phyloP scores from a whole-genome alignment of 2,888 invertebrate species.

The Pseudococcus viburni region DNA sequence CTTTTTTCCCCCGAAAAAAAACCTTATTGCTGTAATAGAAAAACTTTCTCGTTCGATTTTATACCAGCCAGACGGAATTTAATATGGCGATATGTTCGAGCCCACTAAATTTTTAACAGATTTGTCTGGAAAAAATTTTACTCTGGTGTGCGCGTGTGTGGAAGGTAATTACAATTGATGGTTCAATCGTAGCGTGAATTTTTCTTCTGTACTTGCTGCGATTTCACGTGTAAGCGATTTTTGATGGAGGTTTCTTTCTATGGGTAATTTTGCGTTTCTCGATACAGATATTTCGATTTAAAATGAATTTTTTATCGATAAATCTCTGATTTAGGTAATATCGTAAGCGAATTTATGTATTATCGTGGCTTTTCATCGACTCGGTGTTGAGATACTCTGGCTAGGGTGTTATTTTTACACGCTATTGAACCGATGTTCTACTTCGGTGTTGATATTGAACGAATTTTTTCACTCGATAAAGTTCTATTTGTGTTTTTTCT shows the following conservation, averaged over 20 bases:
- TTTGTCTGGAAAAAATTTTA: background rate
- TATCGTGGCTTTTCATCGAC: background rate
- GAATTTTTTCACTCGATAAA: constrained; percentile 15
- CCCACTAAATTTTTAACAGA: no score
- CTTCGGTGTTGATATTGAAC: background rate
- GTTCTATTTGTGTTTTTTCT: background rate
- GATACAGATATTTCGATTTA: background rate
- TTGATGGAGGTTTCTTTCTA: background rate
- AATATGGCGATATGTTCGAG: background rate
- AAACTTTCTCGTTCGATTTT: constrained; percentile 41
- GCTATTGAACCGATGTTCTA: background rate
- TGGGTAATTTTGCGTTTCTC: background rate
- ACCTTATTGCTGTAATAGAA: constrained; percentile 29
- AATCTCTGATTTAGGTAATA: background rate
- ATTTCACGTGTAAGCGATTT: background rate
- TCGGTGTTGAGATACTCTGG: no score
- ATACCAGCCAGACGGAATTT: background rate
- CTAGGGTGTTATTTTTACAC: background rate
- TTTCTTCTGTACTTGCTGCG: background rate
- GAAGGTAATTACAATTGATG: background rate
- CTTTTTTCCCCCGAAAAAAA: background rate
- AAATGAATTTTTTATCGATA: background rate
- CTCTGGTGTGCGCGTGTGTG: background rate
- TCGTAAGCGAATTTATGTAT: background rate
- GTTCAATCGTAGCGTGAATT: background rate